These are phyloP conservation scores for Orientallactaga sibirica DNA, from an alignment of 2,797 vertebrate genomes.

Conservation along the genomic window DNA sequence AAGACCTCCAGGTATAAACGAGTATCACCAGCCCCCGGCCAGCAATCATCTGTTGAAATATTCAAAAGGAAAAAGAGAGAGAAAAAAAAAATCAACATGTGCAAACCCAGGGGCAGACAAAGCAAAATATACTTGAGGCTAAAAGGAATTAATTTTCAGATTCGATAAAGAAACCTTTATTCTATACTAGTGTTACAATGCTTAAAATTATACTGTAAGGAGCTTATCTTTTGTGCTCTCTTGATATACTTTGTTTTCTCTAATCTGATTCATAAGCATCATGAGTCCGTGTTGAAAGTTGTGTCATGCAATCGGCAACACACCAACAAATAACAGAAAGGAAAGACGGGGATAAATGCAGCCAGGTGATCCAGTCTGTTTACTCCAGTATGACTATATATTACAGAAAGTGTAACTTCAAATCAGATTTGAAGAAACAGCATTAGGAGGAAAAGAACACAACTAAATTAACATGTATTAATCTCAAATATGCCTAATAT, in stretches of 20 bases:
- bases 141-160: constrained; percentile 74
- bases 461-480: background rate
- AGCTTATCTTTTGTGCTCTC: background rate
- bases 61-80: constrained; percentile 50
- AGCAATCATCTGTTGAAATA: constrained; percentile 77
- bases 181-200: constrained; percentile 12
- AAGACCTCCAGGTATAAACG: constrained; percentile 64
- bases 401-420: background rate
- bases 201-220: constrained; percentile 64
- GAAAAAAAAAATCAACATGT: constrained; percentile 29
- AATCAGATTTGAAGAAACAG: constrained; percentile 49
- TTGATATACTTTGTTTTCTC: constrained; percentile 45
- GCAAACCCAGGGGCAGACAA: constrained; percentile 64
- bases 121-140: constrained; percentile 62
- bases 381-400: background rate
- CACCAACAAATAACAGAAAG: constrained; percentile 43
- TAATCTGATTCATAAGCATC: constrained; percentile 37
- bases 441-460: background rate
- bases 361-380: background rate
- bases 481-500: background rate
- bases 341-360: background rate
- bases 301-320: constrained; percentile 27
- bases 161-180: constrained; percentile 69
- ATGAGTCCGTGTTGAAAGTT: constrained; percentile 37
- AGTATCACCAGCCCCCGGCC: constrained; percentile 6